Base-by-base conservation (phyloP, 2,888 invertebrate genomes). In the Melanchra persicariae region DNA sequence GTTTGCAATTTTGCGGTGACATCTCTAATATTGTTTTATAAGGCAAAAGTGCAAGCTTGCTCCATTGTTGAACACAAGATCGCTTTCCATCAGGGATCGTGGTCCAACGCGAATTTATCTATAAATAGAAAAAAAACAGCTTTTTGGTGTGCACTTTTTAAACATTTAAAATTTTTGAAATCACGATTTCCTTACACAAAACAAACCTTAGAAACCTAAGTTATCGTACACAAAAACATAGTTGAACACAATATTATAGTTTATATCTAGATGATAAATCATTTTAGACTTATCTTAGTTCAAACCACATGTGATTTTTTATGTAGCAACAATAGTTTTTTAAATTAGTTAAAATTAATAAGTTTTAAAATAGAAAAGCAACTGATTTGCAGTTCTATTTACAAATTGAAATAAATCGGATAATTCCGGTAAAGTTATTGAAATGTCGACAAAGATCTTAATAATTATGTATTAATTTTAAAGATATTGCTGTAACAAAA, bases 261-360 rank as follows among this genome's bases (percentile, higher is more conserved):
- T 34, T 63, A 74, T 1, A 52, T 43, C 47, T 34, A 24, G 0
- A 17, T 47, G 1, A 1, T 34, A 9, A 34, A 22, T 19, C 24
- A 40, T 40, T 47, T 54, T 9, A 45, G 0, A 40, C 65, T 70
- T 17, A 12, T 43, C 6, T 34, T 52, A 64, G 55, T 69, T 47
- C 58, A 61, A 69, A 81, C 30, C 51, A 57, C 9, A 24, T 63
- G 63, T 81, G 63, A 52, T 61, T 51, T 64, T 47, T 75, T 51
- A 79, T 1, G 24, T 40, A 51, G 24, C 45, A 61, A 34, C 6
- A 51, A 1, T 62, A 47, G 9, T 55, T 54, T 22, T 19, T 59
- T 61, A 64, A 45, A 15, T 79, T 51, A 51, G n/a, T 3, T 43
- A 45, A 37, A 9, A 55, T n/a, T 7, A 49, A 15, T n/a, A 26